Conservation (phyloP, 2,113 vertebrate species). For the Polyodon spathula region DNA sequence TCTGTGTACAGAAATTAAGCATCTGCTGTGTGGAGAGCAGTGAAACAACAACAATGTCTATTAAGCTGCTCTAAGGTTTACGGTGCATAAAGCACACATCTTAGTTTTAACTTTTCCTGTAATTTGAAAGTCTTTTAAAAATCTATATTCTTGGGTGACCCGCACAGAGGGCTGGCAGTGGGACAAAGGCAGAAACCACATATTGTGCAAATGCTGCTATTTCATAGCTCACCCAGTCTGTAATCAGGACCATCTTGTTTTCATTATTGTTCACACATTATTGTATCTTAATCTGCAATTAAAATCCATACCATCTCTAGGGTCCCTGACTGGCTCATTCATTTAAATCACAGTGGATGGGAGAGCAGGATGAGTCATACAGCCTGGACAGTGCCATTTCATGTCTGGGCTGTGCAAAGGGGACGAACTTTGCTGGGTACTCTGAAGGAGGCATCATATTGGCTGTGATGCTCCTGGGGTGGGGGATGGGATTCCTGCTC, state of each 20-base stretch:
- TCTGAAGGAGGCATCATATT: no score
- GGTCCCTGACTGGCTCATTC: no score
- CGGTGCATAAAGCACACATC: background rate
- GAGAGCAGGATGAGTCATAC: no score
- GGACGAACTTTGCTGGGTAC: no score
- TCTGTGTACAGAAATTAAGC: background rate
- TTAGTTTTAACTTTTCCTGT: constrained; percentile 4
- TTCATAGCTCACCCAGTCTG: background rate
- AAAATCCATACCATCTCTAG: no score
- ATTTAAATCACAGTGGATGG: no score
- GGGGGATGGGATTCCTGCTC: no score
- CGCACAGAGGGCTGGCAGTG: background rate
- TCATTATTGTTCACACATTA: background rate
- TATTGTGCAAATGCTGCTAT: background rate
- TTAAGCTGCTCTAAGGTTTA: background rate
- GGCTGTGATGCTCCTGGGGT: no score
- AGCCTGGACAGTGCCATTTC: no score
- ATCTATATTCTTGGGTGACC: background rate
- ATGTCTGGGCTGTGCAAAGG: no score
- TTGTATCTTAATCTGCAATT: background rate
- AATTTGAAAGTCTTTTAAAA: background rate
- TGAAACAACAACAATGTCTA: background rate
- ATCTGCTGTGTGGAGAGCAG: background rate
- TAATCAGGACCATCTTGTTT: background rate
- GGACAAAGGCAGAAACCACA: background rate